Evolutionary conservation across 1,140 invertebrate genomes (phyloP).

Genomic region (Drosophila kikkawai): DNA sequence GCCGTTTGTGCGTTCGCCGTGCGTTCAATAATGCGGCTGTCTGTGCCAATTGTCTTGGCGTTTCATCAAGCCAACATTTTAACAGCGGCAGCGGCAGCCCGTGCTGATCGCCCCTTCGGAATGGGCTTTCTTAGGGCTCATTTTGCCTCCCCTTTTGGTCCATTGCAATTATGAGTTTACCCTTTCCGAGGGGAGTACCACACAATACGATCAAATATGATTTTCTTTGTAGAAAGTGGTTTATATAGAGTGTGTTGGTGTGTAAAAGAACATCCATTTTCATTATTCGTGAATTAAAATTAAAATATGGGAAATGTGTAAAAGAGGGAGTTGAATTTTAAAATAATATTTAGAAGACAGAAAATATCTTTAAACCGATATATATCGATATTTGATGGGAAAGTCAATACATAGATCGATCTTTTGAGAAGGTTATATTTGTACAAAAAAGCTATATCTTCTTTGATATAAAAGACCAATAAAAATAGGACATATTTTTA

Average conservation of each 20-base stretch:
- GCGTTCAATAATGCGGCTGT: slow-evolving; percentile 73
- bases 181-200: slow-evolving; percentile 1
- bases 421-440: too few relatives aligned
- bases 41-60: slow-evolving; percentile 78
- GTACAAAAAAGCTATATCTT: too few relatives aligned
- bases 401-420: too few relatives aligned
- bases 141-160: slow-evolving; percentile 21
- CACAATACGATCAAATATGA: not conserved
- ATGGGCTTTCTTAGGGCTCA: slow-evolving; percentile 6
- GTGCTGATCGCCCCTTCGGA: slow-evolving; percentile 28
- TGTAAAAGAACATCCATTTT: not conserved
- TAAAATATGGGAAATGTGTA: not conserved
- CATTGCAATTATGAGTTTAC: slow-evolving; percentile 19
- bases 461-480: too few relatives aligned
- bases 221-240: not conserved
- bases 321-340: too few relatives aligned
- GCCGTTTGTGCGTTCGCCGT: slow-evolving; percentile 53
- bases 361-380: too few relatives aligned
- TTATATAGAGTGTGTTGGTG: not conserved
- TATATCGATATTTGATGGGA: too few relatives aligned
- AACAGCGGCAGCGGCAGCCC: slow-evolving; percentile 39
- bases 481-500: too few relatives aligned
- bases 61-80: slow-evolving; percentile 65
- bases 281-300: too few relatives aligned
- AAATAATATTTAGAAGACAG: too few relatives aligned